Percentiles rank a stretch among this genome's conserved stretches.
Conservation (phyloP, 2,113 vertebrate species). For the Cyprinodon brontotheroides region DNA sequence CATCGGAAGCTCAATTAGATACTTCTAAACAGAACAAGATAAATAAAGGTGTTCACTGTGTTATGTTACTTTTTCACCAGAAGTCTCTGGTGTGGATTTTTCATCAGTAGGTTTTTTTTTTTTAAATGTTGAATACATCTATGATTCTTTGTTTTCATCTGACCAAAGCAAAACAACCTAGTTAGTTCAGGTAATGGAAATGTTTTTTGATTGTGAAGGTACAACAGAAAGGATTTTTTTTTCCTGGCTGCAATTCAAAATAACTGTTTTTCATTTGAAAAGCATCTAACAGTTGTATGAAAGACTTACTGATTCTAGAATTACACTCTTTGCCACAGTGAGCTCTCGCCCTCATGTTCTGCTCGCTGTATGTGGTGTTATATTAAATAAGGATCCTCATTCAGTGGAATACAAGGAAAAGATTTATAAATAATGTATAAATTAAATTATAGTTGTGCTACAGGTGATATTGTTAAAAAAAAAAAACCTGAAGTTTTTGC, state of each 20-base stretch:
- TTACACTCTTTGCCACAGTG: background rate
- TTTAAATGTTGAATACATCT: background rate
- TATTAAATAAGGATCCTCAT: background rate
- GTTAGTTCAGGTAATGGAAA: background rate
- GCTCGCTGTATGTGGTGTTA: background rate
- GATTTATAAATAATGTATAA: background rate
- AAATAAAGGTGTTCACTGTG: background rate
- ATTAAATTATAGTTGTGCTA: background rate
- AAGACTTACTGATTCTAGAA: background rate
- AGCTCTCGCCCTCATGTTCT: no score
- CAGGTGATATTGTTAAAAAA: background rate
- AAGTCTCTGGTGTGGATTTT: background rate
- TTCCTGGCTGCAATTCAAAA: background rate
- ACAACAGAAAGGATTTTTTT: no score
- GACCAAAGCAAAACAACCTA: background rate
- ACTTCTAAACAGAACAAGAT: no score
- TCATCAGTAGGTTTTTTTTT: background rate
- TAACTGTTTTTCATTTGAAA: background rate
- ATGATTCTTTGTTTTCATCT: background rate
- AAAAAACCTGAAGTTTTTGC: background rate
- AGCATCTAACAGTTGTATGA: background rate
- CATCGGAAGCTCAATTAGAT: no score
- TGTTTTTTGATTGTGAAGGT: no score
- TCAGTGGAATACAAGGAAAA: background rate
- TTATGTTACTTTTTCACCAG: background rate